A percentile compares a stretch with the other conserved stretches of the same genome.
These are phyloP conservation scores for Pterophyllum scalare DNA, from an alignment of 2,113 vertebrate species.

Conservation along the genomic window DNA sequence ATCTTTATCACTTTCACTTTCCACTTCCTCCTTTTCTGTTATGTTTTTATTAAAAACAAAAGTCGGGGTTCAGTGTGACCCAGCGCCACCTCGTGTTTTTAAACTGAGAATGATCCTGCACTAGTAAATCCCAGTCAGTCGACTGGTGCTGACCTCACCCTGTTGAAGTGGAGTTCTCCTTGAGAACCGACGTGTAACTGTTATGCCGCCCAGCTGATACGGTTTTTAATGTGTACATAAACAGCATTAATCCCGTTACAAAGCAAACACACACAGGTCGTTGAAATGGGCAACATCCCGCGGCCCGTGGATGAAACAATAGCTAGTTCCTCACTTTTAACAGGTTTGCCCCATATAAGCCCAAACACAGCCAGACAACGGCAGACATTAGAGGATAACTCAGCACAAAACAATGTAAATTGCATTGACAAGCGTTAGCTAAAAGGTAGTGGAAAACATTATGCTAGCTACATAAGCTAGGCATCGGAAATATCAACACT, in stretches of 20 bases:
- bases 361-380: constrained; percentile 9
- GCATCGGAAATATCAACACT: not conserved
- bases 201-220: not conserved
- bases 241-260: not conserved
- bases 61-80: not conserved
- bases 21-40: not conserved
- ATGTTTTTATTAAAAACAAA: not conserved
- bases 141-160: constrained; percentile 30
- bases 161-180: not conserved
- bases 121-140: constrained; percentile 4
- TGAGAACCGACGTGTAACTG: not conserved
- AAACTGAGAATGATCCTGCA: not conserved
- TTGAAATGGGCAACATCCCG: not conserved
- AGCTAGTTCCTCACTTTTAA: not conserved
- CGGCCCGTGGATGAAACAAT: not conserved
- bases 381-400: not conserved
- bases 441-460: too few species aligned
- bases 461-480: not conserved
- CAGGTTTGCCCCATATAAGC: not conserved
- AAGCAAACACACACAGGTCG: not conserved
- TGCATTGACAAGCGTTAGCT: not conserved
- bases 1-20: not conserved
- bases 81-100: constrained; percentile 40
- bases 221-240: not conserved
- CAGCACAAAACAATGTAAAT: not conserved